These are phyloP conservation scores for Zele albiditarsus DNA, from an alignment of 2,888 invertebrate species.

Conservation along the genomic window DNA sequence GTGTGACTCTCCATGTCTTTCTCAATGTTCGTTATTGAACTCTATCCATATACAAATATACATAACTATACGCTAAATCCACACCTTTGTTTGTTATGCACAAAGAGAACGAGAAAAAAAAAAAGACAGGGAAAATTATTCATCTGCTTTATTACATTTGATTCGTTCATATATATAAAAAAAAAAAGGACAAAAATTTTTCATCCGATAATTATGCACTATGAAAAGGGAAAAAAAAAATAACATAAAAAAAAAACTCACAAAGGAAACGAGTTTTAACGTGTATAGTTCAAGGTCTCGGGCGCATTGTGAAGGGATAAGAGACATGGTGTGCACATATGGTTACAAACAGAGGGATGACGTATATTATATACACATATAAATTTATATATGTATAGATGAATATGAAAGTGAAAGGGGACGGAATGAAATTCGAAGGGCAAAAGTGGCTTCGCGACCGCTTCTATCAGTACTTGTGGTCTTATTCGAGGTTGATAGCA, in stretches of 20 bases:
- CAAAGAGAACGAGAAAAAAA: background rate
- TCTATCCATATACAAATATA: background rate
- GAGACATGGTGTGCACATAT: background rate
- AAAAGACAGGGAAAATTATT: background rate
- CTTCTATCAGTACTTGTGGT: conserved; percentile 68
- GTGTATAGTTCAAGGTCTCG: background rate
- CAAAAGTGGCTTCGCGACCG: conserved; percentile 41
- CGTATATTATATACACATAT: conserved; percentile 1
- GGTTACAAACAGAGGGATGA: background rate
- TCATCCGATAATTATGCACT: background rate
- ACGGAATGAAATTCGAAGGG: conserved; percentile 32
- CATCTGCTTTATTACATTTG: background rate
- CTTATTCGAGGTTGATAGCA: conserved; percentile 63
- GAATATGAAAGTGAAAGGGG: conserved; percentile 20
- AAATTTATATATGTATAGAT: conserved; percentile 4
- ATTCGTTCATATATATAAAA: background rate
- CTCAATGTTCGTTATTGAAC: background rate
- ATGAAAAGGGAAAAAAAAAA: background rate
- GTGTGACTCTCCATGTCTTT: background rate
- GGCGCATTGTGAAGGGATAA: background rate
- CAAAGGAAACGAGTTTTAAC: background rate
- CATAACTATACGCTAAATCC: background rate
- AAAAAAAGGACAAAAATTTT: too few relatives aligned
- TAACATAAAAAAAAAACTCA: background rate
- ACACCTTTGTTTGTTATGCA: background rate